Evolutionary conservation across 2,888 invertebrate genomes (phyloP), one percentile per base, ranked within the genome.

Genomic region (Nymphalis c-album): DNA sequence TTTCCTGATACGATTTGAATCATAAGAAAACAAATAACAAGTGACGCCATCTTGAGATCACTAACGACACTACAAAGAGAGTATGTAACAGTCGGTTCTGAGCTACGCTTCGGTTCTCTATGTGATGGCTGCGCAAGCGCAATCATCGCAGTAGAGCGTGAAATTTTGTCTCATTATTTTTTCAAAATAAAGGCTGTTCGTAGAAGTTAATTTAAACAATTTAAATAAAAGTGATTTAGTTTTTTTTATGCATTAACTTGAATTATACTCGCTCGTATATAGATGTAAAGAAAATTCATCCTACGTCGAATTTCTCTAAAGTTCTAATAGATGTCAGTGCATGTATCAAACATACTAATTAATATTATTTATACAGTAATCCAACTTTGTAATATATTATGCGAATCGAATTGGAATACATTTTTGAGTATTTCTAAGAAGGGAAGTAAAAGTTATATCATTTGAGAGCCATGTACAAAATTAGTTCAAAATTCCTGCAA

Each of bases 21-120:
- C 65, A 77, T 53, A 51, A 86, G 63, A 20, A 87, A 60, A 26
- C 82, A 77, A 58, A 86, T 53, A 63, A 83, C 76, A 66, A 76
- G 82, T 84, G 81, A 73, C 84, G 90, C 90, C 92, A 92, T 92
- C 92, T 91, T 76, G 81, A 77, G 74, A 72, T 68, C 72, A 70
- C 69, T 48, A 50, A 31, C 20, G 60, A 74, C 76, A 92, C 86
- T 86, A 87, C 77, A 76, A 74, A 75, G 83, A 77, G 70, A 16
- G 58, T 47, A 53, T 40, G 53, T 67, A 66, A 69, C 64, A 62
- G 67, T 55, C 50, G n/a, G 50, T 63, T 48, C 46, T 31, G 60
- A 72, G 76, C 73, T 72, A 88, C 82, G 91, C 79, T 86, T 86
- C 83, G 88, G 67, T 87, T 85, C 77, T 67, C 73, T 66, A 58